Percentiles rank a stretch among this genome's conserved stretches.
These are phyloP conservation scores for Lithosia quadra DNA, from an alignment of 2,888 invertebrate genomes.

Conservation along the genomic window DNA sequence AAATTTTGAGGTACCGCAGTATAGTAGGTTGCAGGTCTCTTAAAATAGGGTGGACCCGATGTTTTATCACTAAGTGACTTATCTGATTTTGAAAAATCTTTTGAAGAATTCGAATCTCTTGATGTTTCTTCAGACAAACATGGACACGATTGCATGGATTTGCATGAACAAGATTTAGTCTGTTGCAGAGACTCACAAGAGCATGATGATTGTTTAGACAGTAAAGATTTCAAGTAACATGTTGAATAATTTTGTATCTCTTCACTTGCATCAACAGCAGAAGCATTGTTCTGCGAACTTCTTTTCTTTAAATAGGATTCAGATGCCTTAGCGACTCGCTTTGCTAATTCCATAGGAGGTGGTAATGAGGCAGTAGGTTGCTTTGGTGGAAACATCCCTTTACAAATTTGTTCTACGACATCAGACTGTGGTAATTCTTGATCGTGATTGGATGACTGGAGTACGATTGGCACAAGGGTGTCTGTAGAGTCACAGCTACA, in stretches of 20 bases:
- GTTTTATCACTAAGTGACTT: neutral
- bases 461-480: neutral
- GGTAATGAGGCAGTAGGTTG: neutral
- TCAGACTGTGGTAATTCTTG: neutral
- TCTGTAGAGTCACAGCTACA: neutral
- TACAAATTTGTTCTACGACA: neutral
- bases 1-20: neutral
- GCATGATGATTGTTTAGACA: neutral
- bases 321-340: neutral
- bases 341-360: neutral
- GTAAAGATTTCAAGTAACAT: neutral
- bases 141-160: conserved; percentile 4
- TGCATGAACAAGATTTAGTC: conserved; percentile 3
- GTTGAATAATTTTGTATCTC: neutral
- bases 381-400: neutral
- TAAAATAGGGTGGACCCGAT: conserved; percentile 8
- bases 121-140: neutral
- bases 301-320: neutral
- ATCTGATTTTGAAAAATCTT: neutral
- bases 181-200: conserved; percentile 6
- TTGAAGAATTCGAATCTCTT: neutral
- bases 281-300: neutral
- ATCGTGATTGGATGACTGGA: neutral
- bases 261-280: neutral
- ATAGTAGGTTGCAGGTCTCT: conserved; percentile 4